A percentile compares a stretch with the other conserved stretches of the same genome.
Evolutionary conservation across 2,797 vertebrate genomes (phyloP).

Genomic region (Thunnus albacares): DNA sequence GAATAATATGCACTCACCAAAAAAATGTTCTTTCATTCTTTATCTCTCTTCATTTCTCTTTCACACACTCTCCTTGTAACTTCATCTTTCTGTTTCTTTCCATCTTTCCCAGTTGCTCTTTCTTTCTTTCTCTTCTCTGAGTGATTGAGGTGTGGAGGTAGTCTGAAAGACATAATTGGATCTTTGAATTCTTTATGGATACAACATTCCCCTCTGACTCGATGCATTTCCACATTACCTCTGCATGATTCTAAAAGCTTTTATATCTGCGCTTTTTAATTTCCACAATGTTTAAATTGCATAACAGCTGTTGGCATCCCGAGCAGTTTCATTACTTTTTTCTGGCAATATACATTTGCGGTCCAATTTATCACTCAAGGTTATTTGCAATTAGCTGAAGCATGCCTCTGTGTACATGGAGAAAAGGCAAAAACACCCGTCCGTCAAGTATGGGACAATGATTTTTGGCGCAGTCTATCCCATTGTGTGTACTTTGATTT

Average conservation of each 20-base stretch:
- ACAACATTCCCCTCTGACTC: constrained; percentile 55
- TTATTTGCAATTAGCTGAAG: constrained; percentile 46
- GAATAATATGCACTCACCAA: constrained; percentile 31
- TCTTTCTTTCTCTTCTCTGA: constrained; percentile 19
- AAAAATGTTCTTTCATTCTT: constrained; percentile 27
- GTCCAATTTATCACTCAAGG: constrained; percentile 35
- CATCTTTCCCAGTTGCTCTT: constrained; percentile 5
- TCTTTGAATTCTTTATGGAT: constrained; percentile 71
- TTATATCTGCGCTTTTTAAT: constrained; percentile 37
- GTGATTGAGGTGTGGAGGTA: constrained; percentile 59
- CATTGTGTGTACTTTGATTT: constrained; percentile 36
- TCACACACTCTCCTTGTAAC: constrained; percentile 17
- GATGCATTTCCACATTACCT: constrained; percentile 41
- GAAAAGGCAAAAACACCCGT: constrained; percentile 35
- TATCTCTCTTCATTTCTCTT: constrained; percentile 27
- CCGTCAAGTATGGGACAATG: background rate
- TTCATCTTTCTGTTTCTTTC: background rate
- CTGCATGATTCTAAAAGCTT: constrained; percentile 38
- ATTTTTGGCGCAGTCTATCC: constrained; percentile 15
- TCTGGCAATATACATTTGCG: constrained; percentile 31
- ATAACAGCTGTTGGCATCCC: constrained; percentile 39
- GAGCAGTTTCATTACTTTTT: constrained; percentile 36
- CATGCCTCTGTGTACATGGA: background rate
- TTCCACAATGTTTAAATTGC: constrained; percentile 35
- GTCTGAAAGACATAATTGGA: constrained; percentile 68